A percentile compares a stretch with the other conserved stretches of the same genome.
phyloP scores from a whole-genome alignment of 2,113 vertebrate species.

The Neodon shergylaensis region DNA sequence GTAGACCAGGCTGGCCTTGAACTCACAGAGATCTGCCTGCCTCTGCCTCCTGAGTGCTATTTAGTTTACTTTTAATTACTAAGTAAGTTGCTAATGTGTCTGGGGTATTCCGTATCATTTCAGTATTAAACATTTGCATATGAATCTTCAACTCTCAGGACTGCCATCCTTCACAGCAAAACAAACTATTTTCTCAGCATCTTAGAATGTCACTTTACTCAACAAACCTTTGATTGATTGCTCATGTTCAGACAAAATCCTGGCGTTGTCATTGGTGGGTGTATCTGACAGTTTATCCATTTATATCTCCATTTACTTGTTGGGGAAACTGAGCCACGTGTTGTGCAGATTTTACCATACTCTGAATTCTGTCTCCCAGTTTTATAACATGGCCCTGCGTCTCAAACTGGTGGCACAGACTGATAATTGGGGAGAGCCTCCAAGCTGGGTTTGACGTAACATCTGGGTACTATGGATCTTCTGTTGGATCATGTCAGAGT shows the following conservation, averaged over 20 bases:
- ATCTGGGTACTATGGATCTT: not conserved
- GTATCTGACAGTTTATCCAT: not conserved
- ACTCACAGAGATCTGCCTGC: too few relatives aligned
- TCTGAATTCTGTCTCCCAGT: not conserved
- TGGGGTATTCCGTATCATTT: conserved; percentile 39
- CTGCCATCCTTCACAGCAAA: not conserved
- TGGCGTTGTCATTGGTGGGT: not conserved
- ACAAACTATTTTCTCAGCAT: conserved; percentile 5
- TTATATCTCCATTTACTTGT: conserved; percentile 26
- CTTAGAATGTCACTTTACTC: not conserved
- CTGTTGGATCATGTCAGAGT: not conserved
- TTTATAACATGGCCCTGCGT: not conserved
- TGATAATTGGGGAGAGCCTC: not conserved
- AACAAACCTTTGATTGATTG: not conserved
- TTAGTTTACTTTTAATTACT: conserved; percentile 43
- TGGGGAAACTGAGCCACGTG: not conserved
- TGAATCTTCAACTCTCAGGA: not conserved
- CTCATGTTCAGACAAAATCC: not conserved
- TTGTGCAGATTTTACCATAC: conserved; percentile 26
- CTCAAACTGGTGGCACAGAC: not conserved
- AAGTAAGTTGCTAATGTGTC: not conserved
- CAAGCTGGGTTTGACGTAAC: not conserved
- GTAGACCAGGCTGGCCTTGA: too few relatives aligned
- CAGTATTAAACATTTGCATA: not conserved
- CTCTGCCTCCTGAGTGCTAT: not conserved